Conservation (phyloP, 2,797 vertebrate species). For the Dermochelys coriacea region DNA sequence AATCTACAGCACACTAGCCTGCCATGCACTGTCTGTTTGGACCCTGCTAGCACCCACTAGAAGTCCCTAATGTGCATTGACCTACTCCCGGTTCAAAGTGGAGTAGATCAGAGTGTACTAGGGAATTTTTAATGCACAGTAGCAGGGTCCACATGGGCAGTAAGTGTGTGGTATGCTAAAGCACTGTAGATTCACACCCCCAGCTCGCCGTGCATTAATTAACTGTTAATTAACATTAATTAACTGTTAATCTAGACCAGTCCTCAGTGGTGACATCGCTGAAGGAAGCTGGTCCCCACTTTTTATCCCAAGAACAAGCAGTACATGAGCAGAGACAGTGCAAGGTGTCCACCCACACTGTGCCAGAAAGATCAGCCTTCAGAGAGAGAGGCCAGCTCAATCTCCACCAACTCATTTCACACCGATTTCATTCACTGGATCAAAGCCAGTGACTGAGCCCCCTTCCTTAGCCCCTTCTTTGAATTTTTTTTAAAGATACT, state of each 20-base stretch:
- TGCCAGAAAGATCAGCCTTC: neutral
- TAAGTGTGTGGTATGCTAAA: neutral
- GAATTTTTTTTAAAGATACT: rapidly evolving
- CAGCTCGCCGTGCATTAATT: neutral
- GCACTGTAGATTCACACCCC: neutral
- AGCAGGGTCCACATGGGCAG: neutral
- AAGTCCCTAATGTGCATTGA: neutral
- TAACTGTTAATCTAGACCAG: neutral
- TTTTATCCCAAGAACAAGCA: constrained; percentile 33
- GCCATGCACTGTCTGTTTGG: neutral
- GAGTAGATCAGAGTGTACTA: neutral
- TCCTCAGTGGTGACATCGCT: neutral
- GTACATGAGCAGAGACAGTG: constrained; percentile 60
- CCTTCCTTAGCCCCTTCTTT: neutral
- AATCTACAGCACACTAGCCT: neutral
- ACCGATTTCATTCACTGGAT: constrained; percentile 6
- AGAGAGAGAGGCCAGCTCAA: neutral
- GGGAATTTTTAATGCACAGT: neutral
- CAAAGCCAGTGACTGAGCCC: neutral
- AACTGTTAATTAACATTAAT: too few relatives aligned
- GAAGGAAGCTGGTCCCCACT: constrained; percentile 1
- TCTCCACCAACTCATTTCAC: constrained; percentile 69
- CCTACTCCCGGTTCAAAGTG: neutral
- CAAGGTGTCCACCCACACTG: constrained; percentile 41
- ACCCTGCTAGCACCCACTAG: neutral